Evolutionary conservation across 2,888 invertebrate species (phyloP).

Genomic region (Chironomus riparius): DNA sequence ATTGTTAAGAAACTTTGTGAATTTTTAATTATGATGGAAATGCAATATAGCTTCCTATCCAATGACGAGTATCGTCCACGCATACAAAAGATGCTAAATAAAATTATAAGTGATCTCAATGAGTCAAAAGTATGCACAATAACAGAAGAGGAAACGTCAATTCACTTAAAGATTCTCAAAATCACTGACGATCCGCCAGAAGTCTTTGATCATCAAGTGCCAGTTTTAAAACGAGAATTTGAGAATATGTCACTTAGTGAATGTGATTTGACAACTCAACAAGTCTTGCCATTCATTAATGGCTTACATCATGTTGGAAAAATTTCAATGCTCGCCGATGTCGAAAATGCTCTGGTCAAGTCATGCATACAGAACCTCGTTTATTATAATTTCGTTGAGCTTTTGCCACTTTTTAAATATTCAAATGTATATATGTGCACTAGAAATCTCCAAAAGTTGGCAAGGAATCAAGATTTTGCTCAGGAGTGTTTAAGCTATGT

Average conservation of each 20-base stretch:
- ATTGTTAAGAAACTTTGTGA: conserved; percentile 90
- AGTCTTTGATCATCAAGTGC: conserved; percentile 84
- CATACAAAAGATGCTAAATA: conserved; percentile 64
- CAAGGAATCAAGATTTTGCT: conserved; percentile 48
- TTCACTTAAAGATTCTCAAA: conserved; percentile 80
- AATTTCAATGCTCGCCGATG: conserved; percentile 82
- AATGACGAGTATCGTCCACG: conserved; percentile 54
- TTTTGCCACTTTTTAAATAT: conserved; percentile 75
- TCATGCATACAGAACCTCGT: conserved; percentile 88
- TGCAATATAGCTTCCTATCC: conserved; percentile 77
- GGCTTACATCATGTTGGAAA: conserved; percentile 87
- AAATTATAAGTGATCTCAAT: conserved; percentile 75
- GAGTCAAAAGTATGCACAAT: conserved; percentile 67
- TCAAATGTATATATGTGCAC: conserved; percentile 78
- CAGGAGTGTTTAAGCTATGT: conserved; percentile 33
- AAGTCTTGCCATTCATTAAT: conserved; percentile 82
- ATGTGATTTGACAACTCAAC: conserved; percentile 92
- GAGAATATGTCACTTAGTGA: conserved; percentile 55
- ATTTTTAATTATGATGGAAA: conserved; percentile 80
- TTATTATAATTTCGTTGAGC: conserved; percentile 61
- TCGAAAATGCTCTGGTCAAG: conserved; percentile 88
- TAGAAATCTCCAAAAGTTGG: conserved; percentile 59
- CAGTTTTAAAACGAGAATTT: conserved; percentile 61
- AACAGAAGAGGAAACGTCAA: conserved; percentile 76
- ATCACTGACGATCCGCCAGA: conserved; percentile 66